phyloP scores from a whole-genome alignment of 2,113 vertebrate genomes.

The Planiliza haematocheilus region DNA sequence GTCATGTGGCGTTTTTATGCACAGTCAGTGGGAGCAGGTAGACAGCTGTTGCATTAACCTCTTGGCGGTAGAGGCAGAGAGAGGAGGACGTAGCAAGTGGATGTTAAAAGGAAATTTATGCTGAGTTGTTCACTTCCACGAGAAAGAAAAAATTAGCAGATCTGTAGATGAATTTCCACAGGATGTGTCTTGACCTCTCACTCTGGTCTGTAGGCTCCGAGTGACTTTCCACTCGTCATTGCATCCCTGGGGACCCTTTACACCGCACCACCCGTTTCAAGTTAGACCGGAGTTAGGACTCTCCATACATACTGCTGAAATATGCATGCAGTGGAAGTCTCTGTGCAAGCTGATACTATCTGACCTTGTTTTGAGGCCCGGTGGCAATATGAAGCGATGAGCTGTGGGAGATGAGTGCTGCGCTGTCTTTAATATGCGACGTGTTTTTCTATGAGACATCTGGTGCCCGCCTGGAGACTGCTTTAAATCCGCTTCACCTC shows the following conservation, averaged over 20 bases:
- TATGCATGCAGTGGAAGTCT: conserved; percentile 54
- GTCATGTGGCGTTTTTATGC: conserved; percentile 31
- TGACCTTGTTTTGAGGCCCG: conserved; percentile 54
- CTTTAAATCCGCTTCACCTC: neutral
- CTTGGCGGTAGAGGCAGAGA: neutral
- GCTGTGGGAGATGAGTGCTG: neutral
- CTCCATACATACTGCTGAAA: conserved; percentile 50
- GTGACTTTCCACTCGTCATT: conserved; percentile 32
- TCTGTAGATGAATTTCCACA: conserved; percentile 17
- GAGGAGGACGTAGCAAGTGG: neutral
- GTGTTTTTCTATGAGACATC: neutral
- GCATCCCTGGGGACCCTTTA: conserved; percentile 19
- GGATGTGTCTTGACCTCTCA: conserved; percentile 28
- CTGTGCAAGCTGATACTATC: conserved; percentile 38
- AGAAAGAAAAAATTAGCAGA: neutral
- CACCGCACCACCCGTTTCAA: neutral
- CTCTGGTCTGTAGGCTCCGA: neutral
- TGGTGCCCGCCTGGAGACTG: neutral
- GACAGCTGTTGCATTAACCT: neutral
- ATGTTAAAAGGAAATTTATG: neutral
- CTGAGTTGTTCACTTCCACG: neutral
- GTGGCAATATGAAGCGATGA: conserved; percentile 7
- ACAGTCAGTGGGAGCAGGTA: conserved; percentile 36
- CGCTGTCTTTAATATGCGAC: neutral
- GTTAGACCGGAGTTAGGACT: neutral